phyloP scores from a whole-genome alignment of 53 echinoderm and acorn worm species.

The Actinopyga echinites region DNA sequence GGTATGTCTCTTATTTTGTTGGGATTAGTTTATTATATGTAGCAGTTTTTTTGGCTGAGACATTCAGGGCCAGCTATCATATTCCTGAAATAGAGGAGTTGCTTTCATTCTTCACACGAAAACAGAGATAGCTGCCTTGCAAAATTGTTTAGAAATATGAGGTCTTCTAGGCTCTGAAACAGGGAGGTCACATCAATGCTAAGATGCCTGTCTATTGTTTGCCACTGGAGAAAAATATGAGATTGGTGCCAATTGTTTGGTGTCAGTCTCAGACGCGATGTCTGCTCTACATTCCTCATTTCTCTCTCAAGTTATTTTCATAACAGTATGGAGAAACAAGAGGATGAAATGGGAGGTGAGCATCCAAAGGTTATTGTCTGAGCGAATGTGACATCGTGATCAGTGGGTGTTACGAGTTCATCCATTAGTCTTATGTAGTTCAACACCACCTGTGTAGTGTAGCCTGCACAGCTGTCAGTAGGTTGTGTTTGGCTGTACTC shows the following conservation, averaged over 20 bases:
- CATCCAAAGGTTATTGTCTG: too few relatives aligned
- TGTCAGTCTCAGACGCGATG: neutral
- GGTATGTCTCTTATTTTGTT: conserved; percentile 36
- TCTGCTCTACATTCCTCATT: neutral
- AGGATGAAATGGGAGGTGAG: too few relatives aligned
- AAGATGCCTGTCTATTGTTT: neutral
- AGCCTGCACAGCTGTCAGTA: too few relatives aligned
- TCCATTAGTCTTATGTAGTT: too few relatives aligned
- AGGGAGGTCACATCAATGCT: conserved; percentile 4
- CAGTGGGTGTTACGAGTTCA: too few relatives aligned
- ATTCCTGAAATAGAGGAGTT: conserved; percentile 27
- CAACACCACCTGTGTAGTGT: too few relatives aligned
- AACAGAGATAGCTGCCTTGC: conserved; percentile 31
- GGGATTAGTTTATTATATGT: conserved; percentile 31
- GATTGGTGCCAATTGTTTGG: conserved; percentile 26
- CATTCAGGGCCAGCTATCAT: conserved; percentile 3
- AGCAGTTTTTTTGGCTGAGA: neutral
- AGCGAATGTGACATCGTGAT: too few relatives aligned
- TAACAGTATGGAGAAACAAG: too few relatives aligned
- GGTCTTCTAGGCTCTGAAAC: conserved; percentile 19
- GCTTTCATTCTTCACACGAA: conserved; percentile 30
- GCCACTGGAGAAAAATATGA: neutral
- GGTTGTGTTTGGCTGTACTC: too few relatives aligned
- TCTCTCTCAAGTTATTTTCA: too few relatives aligned
- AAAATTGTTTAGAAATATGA: conserved; percentile 42